Evolutionary conservation across 2,113 vertebrate species (phyloP).

Genomic region (Lophius piscatorius): DNA sequence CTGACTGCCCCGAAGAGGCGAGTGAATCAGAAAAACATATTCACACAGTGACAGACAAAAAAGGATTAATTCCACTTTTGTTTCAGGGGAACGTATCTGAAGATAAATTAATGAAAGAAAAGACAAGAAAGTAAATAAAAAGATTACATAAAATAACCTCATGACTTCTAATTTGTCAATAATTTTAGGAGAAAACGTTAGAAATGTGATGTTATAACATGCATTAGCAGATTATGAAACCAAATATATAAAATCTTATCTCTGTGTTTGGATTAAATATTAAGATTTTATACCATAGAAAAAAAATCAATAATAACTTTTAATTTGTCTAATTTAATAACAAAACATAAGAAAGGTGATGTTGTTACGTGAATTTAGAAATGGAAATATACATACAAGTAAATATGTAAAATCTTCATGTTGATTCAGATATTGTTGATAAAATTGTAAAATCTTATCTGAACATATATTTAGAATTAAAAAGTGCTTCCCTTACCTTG

Average conservation of each 20-base stretch:
- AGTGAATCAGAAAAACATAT: slow-evolving; percentile 26
- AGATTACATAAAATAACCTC: not conserved
- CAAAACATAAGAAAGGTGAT: too few species aligned
- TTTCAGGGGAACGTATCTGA: not conserved
- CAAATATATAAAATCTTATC: too few species aligned
- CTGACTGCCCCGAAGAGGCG: not conserved
- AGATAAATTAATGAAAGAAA: not conserved
- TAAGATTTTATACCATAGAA: too few species aligned
- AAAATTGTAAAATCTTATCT: too few species aligned
- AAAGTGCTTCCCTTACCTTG: slow-evolving; percentile 66
- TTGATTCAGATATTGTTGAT: too few species aligned
- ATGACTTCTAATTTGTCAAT: not conserved
- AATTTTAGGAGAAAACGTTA: not conserved
- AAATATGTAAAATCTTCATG: too few species aligned
- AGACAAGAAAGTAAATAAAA: not conserved
- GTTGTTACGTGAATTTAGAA: too few species aligned
- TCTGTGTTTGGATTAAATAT: too few species aligned
- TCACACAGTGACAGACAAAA: slow-evolving; percentile 1
- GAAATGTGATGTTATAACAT: not conserved
- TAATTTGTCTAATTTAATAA: too few species aligned
- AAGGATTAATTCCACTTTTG: slow-evolving; percentile 9
- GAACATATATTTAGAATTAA: not conserved
- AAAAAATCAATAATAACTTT: too few species aligned
- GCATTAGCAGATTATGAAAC: not conserved
- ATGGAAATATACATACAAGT: too few species aligned